Evolutionary conservation across 2,797 vertebrate genomes (phyloP).

Genomic region (Oreonectes daqikongensis): DNA sequence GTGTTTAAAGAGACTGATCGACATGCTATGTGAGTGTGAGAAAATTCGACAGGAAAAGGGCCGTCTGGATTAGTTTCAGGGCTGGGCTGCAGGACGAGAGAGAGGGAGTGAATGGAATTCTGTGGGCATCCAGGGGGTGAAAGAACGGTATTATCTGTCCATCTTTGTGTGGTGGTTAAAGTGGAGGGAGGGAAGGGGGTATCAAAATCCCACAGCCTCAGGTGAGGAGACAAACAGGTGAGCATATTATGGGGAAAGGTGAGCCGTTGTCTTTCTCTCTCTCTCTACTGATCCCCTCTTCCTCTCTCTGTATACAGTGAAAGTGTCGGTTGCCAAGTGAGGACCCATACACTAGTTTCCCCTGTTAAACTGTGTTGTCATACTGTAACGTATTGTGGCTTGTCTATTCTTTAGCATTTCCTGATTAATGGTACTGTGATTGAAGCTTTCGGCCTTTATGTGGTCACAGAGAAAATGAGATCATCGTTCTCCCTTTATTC

Average conservation of each 20-base stretch:
- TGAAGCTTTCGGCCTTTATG: slow-evolving; percentile 38
- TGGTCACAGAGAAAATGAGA: slow-evolving; percentile 51
- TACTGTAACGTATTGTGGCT: slow-evolving; percentile 24
- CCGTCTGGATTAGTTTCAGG: slow-evolving; percentile 77
- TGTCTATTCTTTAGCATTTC: slow-evolving; percentile 40
- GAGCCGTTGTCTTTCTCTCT: slow-evolving; percentile 64
- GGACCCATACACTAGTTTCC: slow-evolving; percentile 13
- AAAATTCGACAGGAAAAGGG: slow-evolving; percentile 72
- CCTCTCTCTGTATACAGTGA: slow-evolving; percentile 61
- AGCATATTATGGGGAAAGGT: slow-evolving; percentile 78
- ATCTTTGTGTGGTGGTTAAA: slow-evolving; percentile 63
- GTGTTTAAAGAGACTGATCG: slow-evolving; percentile 58
- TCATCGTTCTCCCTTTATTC: slow-evolving; percentile 52
- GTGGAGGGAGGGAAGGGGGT: slow-evolving; percentile 41
- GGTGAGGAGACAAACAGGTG: slow-evolving; percentile 80
- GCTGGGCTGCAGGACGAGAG: slow-evolving; percentile 58
- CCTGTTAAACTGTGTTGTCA: slow-evolving; percentile 35
- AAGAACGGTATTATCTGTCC: slow-evolving; percentile 74
- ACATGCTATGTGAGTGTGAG: slow-evolving; percentile 79
- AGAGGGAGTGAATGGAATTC: slow-evolving; percentile 56
- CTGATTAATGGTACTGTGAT: slow-evolving; percentile 42
- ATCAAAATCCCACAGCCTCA: slow-evolving; percentile 72
- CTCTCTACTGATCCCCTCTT: slow-evolving; percentile 48
- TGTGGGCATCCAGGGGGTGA: slow-evolving; percentile 61
- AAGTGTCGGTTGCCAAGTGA: slow-evolving; percentile 27